phyloP scores from a whole-genome alignment of 2,888 invertebrate genomes.

The Limenitis arthemis region DNA sequence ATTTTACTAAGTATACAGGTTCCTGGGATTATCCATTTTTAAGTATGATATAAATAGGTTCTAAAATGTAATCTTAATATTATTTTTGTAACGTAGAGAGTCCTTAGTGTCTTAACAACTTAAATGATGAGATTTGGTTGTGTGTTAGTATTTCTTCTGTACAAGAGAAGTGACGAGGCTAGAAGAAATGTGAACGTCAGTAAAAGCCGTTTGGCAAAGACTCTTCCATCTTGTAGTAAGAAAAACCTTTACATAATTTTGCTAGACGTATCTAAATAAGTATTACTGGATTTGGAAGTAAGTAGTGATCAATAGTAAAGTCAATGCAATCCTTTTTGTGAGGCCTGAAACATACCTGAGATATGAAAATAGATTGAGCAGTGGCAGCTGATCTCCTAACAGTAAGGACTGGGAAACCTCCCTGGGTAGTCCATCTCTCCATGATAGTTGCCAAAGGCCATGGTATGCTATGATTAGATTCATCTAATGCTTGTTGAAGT shows the following conservation, averaged over 20 bases:
- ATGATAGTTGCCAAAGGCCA: constrained; percentile 73
- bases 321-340: neutral
- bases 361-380: constrained; percentile 43
- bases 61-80: too few relatives aligned
- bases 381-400: constrained; percentile 59
- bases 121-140: too few relatives aligned
- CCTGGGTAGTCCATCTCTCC: constrained; percentile 82
- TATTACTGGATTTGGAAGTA: neutral
- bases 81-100: too few relatives aligned
- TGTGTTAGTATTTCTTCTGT: too few relatives aligned
- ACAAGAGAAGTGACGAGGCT: too few relatives aligned
- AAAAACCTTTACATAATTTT: neutral
- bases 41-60: too few relatives aligned
- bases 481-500: constrained; percentile 38
- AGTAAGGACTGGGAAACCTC: constrained; percentile 81
- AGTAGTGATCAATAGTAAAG: neutral
- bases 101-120: too few relatives aligned
- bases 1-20: too few relatives aligned
- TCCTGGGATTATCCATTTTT: too few relatives aligned
- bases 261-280: neutral
- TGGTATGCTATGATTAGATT: constrained; percentile 39
- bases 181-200: too few relatives aligned
- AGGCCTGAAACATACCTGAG: constrained; percentile 43
- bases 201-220: too few relatives aligned
- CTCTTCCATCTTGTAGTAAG: too few relatives aligned